Percentiles rank a stretch among this genome's conserved stretches.
Evolutionary conservation across 2,888 invertebrate species (phyloP).

Genomic region (Capitulum mitella): DNA sequence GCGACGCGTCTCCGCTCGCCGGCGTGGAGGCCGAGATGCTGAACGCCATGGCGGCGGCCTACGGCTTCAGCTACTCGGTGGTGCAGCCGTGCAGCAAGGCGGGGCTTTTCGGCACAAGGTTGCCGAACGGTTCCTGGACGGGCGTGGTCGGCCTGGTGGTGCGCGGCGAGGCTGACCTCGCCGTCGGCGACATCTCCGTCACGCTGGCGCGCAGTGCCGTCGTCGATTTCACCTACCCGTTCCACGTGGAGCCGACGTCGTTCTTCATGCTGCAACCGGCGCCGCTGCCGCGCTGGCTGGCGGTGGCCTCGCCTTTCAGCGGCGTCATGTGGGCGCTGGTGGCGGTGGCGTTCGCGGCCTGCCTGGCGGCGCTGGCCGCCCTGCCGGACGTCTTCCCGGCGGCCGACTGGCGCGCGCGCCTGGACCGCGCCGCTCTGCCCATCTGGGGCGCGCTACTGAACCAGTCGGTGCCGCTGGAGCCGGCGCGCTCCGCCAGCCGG

Average conservation of each 20-base stretch:
- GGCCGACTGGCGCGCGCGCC: background rate
- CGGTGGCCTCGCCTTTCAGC: slow-evolving; percentile 35
- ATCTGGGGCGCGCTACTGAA: background rate
- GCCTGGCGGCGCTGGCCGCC: slow-evolving; percentile 36
- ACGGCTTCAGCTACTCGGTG: background rate
- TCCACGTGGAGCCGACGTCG: slow-evolving; percentile 39
- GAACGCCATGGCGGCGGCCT: background rate
- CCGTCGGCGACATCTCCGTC: slow-evolving; percentile 12
- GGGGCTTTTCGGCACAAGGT: background rate
- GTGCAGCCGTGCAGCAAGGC: background rate
- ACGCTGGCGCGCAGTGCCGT: background rate
- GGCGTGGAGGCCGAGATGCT: background rate
- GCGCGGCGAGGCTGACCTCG: background rate
- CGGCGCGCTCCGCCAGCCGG: background rate
- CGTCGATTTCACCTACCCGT: slow-evolving; percentile 40
- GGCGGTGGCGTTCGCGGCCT: slow-evolving; percentile 41
- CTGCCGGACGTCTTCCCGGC: slow-evolving; percentile 43
- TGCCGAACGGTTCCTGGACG: background rate
- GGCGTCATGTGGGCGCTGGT: slow-evolving; percentile 46
- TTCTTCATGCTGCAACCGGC: slow-evolving; percentile 36
- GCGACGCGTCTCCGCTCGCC: background rate
- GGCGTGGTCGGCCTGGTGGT: background rate
- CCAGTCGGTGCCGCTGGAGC: background rate
- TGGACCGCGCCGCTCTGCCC: too few relatives aligned
- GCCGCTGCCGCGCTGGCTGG: slow-evolving; percentile 43